Evolutionary conservation across 30 jellyfish, hydroid and myxozoan species (phyloP).

Genomic region (Turritopsis rubra): DNA sequence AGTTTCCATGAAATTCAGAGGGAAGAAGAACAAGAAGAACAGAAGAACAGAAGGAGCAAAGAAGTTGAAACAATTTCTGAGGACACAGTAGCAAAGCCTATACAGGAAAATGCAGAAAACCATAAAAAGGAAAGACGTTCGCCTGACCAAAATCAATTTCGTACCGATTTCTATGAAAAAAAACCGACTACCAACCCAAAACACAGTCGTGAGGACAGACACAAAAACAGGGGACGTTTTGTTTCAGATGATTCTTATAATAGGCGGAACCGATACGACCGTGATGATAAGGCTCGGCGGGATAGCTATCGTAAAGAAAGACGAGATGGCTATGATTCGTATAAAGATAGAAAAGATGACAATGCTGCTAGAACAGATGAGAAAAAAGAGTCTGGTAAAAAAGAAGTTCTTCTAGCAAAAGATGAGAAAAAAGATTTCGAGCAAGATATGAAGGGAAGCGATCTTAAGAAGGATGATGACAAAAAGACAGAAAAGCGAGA

Average conservation of each 20-base stretch:
- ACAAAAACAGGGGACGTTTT: slow-evolving; percentile 3
- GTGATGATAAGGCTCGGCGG: slow-evolving; percentile 7
- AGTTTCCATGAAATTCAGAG: slow-evolving; percentile 49
- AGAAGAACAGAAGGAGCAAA: slow-evolving; percentile 61
- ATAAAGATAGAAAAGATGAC: slow-evolving; percentile 15
- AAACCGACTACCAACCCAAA: neutral
- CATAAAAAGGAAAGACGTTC: slow-evolving; percentile 15
- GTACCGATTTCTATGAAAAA: slow-evolving; percentile 17
- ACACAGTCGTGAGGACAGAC: slow-evolving; percentile 14
- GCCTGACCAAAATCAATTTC: slow-evolving; percentile 31
- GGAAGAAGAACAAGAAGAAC: slow-evolving; percentile 43
- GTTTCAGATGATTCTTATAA: neutral
- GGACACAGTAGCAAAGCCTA: neutral
- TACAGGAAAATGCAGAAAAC: neutral
- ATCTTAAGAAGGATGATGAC: slow-evolving; percentile 24
- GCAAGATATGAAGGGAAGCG: slow-evolving; percentile 8
- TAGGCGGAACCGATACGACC: neutral
- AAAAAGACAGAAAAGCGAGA: slow-evolving; percentile 27
- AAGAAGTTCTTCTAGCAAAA: slow-evolving; percentile 11
- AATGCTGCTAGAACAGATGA: slow-evolving; percentile 35
- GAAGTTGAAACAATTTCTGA: slow-evolving; percentile 15
- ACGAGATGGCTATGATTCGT: slow-evolving; percentile 22
- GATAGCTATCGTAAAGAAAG: slow-evolving; percentile 26
- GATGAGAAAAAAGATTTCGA: slow-evolving; percentile 39
- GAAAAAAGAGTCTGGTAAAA: neutral